Conservation (phyloP, 2,888 invertebrate species). For the Acleris laterana region DNA sequence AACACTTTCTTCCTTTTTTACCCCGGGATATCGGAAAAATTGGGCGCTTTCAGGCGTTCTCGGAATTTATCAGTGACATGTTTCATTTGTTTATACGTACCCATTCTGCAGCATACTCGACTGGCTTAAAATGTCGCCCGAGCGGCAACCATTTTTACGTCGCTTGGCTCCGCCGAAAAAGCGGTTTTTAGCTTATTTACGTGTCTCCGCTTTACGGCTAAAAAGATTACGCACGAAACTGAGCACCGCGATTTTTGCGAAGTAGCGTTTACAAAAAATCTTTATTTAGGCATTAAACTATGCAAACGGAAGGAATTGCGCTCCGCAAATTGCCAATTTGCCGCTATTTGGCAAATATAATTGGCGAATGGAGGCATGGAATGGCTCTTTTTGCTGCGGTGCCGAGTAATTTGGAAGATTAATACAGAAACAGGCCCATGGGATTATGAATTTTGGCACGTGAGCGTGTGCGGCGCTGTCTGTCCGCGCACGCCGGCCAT, state of each 20-base stretch:
- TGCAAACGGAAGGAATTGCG: slow-evolving; percentile 68
- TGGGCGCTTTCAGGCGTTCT: background rate
- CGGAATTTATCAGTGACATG: background rate
- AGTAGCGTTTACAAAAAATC: slow-evolving; percentile 26
- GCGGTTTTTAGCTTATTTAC: slow-evolving; percentile 14
- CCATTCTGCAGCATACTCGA: background rate
- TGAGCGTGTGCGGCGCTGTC: slow-evolving; percentile 28
- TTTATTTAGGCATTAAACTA: slow-evolving; percentile 55
- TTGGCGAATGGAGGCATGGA: slow-evolving; percentile 59
- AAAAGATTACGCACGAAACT: slow-evolving; percentile 15
- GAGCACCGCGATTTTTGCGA: slow-evolving; percentile 2
- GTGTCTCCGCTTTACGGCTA: slow-evolving; percentile 13
- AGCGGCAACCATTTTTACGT: background rate
- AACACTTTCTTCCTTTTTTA: slow-evolving; percentile 24
- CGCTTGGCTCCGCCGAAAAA: slow-evolving; percentile 2
- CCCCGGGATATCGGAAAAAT: slow-evolving; percentile 5
- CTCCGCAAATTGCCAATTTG: slow-evolving; percentile 71
- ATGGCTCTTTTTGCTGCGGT: slow-evolving; percentile 63
- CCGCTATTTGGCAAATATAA: slow-evolving; percentile 69
- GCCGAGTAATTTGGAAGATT: slow-evolving; percentile 66
- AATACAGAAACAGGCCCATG: slow-evolving; percentile 64
- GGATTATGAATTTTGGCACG: slow-evolving; percentile 73
- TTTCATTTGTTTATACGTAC: background rate
- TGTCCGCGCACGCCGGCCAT: slow-evolving; percentile 4
- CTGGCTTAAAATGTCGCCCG: background rate